These are phyloP conservation scores for Eristalis arbustorum DNA, from an alignment of 2,888 invertebrate species.

Conservation along the genomic window DNA sequence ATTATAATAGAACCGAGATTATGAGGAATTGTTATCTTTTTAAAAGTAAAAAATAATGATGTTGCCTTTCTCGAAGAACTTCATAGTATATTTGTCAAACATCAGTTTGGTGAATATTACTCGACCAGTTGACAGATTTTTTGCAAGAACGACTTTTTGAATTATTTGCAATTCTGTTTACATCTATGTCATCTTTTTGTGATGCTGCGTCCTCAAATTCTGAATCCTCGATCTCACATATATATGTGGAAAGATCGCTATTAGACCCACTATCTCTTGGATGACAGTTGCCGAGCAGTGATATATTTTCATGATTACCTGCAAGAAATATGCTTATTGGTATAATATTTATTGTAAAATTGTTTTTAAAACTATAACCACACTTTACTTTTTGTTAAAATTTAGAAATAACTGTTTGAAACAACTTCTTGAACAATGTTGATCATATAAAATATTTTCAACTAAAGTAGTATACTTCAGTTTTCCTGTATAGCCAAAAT, in stretches of 20 bases:
- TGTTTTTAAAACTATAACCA: no score
- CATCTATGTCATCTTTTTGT: background rate
- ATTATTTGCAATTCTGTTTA: constrained; percentile 17
- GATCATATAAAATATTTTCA: no score
- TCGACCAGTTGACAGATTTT: constrained; percentile 72
- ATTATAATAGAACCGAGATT: background rate
- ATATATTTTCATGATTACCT: constrained; percentile 79
- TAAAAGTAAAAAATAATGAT: constrained; percentile 49
- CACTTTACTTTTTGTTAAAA: no score
- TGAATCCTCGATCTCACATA: constrained; percentile 96
- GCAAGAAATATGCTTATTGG: background rate
- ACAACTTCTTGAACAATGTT: no score
- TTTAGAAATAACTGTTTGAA: no score
- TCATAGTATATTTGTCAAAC: constrained; percentile 71
- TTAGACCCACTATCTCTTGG: constrained; percentile 84
- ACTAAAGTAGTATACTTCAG: no score
- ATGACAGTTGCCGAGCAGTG: constrained; percentile 84
- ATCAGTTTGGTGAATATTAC: constrained; percentile 73
- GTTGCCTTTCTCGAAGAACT: constrained; percentile 29
- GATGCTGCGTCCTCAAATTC: constrained; percentile 83
- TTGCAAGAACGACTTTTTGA: constrained; percentile 30
- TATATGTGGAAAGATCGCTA: constrained; percentile 92
- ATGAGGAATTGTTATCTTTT: constrained; percentile 49
- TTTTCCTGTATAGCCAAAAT: no score
- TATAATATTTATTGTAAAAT: no score